These are phyloP conservation scores for Amiota minor DNA, from an alignment of 2,888 invertebrate species.

Conservation along the genomic window DNA sequence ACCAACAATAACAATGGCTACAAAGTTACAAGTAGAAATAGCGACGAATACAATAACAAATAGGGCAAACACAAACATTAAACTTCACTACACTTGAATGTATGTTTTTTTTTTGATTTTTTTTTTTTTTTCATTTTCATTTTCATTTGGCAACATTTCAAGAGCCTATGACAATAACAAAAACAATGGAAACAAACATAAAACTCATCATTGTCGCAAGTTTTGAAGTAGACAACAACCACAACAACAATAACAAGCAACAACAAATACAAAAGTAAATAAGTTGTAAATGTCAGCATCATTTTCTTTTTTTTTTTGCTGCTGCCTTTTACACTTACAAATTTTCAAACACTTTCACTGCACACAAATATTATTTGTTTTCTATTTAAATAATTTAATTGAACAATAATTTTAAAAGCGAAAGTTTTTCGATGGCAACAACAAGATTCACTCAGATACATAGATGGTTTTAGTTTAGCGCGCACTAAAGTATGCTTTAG, in stretches of 20 bases:
- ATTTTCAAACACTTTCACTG: neutral
- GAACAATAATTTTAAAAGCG: conserved; percentile 21
- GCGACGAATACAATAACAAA: neutral
- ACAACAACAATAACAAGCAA: conserved; percentile 7
- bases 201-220: neutral
- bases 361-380: neutral
- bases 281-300: conserved; percentile 24
- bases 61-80: conserved; percentile 18
- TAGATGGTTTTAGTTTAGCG: neutral
- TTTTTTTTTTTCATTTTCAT: neutral
- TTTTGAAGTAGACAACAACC: neutral
- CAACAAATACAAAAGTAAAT: neutral
- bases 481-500: conserved; percentile 25
- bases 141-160: conserved; percentile 20
- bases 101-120: neutral
- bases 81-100: conserved; percentile 10
- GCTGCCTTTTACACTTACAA: neutral
- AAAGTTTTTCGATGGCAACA: conserved; percentile 12
- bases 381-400: conserved; percentile 8
- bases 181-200: conserved; percentile 7
- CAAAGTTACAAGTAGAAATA: neutral
- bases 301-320: conserved; percentile 10
- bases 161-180: conserved; percentile 17
- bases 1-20: conserved; percentile 1
- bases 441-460: too few species aligned